Evolutionary conservation across 2,888 invertebrate species (phyloP).

Genomic region (Callyntrura guangdongensis): DNA sequence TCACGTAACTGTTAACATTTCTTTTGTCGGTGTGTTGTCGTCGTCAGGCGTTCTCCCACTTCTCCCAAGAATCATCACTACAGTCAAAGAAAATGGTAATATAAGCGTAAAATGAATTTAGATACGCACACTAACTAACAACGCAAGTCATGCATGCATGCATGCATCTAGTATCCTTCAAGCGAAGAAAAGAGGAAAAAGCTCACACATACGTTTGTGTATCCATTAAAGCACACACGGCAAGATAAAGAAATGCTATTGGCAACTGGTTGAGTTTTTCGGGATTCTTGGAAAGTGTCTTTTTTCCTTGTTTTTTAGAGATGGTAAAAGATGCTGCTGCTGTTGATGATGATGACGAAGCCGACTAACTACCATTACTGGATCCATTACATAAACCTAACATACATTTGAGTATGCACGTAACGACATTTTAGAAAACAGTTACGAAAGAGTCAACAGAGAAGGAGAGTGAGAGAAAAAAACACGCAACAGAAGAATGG

Average conservation of each 20-base stretch:
- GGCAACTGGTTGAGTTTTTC: conserved; percentile 59
- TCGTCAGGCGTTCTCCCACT: background rate
- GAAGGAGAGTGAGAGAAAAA: background rate
- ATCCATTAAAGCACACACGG: background rate
- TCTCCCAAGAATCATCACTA: conserved; percentile 24
- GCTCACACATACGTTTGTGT: no score
- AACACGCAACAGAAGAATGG: background rate
- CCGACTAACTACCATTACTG: conserved; percentile 69
- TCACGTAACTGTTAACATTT: conserved; percentile 53
- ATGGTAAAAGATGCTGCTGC: conserved; percentile 1
- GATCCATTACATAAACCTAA: conserved; percentile 67
- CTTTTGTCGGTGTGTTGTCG: conserved; percentile 5
- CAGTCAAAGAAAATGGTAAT: conserved; percentile 52
- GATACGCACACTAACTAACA: conserved; percentile 63
- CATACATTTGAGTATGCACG: conserved; percentile 69
- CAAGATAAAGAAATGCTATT: conserved; percentile 34
- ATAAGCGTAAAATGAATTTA: conserved; percentile 74
- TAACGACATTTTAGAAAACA: conserved; percentile 69
- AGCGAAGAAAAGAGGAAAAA: background rate
- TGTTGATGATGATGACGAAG: conserved; percentile 34
- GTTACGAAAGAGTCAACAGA: conserved; percentile 66
- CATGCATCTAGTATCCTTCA: background rate
- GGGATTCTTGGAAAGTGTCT: background rate
- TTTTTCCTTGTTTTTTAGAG: background rate
- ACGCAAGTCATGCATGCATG: conserved; percentile 48